Conservation (phyloP, 2,888 invertebrate genomes). For the Euphydryas editha region DNA sequence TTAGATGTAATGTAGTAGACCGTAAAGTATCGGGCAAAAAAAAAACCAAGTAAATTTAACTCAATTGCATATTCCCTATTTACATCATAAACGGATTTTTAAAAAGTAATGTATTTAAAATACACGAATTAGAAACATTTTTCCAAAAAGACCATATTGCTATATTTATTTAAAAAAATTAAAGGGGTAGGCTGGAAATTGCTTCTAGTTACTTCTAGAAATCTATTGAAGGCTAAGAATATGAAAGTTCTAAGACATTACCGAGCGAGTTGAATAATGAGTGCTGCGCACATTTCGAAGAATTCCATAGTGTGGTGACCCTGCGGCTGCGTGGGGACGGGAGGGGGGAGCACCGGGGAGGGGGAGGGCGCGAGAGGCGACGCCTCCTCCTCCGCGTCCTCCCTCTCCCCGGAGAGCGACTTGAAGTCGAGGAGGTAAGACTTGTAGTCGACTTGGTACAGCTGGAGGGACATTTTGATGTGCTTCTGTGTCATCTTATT, state of each 20-base stretch:
- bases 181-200: background rate
- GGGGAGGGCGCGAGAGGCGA: slow-evolving; percentile 57
- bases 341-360: slow-evolving; percentile 51
- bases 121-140: background rate
- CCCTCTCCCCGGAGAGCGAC: slow-evolving; percentile 92
- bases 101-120: background rate
- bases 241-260: slow-evolving; percentile 63
- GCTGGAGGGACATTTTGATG: slow-evolving; percentile 98
- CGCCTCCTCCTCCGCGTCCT: slow-evolving; percentile 75
- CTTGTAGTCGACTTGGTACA: slow-evolving; percentile 99
- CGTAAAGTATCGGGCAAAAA: too few species aligned
- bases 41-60: too few species aligned
- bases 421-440: slow-evolving; percentile 99
- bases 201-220: background rate
- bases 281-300: slow-evolving; percentile 99
- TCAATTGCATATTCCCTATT: too few species aligned
- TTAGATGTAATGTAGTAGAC: too few species aligned
- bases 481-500: slow-evolving; percentile 92
- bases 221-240: background rate
- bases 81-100: background rate
- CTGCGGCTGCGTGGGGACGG: slow-evolving; percentile 59
- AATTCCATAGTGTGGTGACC: slow-evolving; percentile 99
- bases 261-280: slow-evolving; percentile 98
- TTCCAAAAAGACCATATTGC: background rate
- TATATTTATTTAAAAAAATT: background rate